Evolutionary conservation across 2,888 invertebrate genomes (phyloP), one percentile per base, ranked within the genome.

Genomic region (Eudasyphora cyanicolor): DNA sequence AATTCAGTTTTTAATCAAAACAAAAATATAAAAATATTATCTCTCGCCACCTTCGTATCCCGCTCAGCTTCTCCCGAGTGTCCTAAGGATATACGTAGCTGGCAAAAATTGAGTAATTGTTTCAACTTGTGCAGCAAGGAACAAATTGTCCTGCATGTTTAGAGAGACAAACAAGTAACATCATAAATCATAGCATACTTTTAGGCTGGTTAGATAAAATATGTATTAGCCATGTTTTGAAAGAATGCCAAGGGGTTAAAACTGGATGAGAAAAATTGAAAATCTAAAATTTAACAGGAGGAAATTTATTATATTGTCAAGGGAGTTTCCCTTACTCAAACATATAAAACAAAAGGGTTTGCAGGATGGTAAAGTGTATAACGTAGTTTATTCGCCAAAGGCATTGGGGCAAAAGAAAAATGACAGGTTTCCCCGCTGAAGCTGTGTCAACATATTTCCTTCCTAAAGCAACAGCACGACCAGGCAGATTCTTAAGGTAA

Each of bases 111-210:
- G 89, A 90, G 88, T 90, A 90, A 90, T 90, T 90, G 89, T 88
- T 87, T 79, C 71, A 80, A 73, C 74, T 60, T 80, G 77, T 24
- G 60, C 73, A 78, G 51, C 42, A 29, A 76, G 10, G 24, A 69
- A 27, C 62, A 32, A 74, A 76, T 76, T 69, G 73, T 80, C 85
- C 78, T 76, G 70, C 75, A 86, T 86, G n/a, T n/a, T n/a, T n/a
- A n/a, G n/a, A n/a, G n/a, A n/a, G n/a, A 88, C 86, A 85, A 86
- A 85, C 84, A 84, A 76, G n/a, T 85, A 80, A 80, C 82, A 87
- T 88, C 90, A 89, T 89, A 89, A 89, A 89, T 89, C 90, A 89
- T 87, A 86, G 85, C 82, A 89, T 89, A 89, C 87, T 87, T 89
- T 89, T 88, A 88, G 89, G 89, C 89, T 86, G 81, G 84, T 86